Evolutionary conservation across 2,113 vertebrate species (phyloP), one percentile per base, ranked within the genome.

Genomic region (Callipepla squamata): DNA sequence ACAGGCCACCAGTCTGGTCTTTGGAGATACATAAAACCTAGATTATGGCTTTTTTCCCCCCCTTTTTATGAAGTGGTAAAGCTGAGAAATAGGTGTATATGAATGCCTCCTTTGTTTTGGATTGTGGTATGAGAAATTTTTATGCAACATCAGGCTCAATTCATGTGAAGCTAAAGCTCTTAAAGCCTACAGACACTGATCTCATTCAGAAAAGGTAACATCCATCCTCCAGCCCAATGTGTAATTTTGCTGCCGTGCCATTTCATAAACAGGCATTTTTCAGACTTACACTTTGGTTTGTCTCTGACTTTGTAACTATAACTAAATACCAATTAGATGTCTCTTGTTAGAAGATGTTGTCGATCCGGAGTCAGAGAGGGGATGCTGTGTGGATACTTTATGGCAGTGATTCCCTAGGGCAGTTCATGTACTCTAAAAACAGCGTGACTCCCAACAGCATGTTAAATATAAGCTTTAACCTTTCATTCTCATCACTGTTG

Each of bases 131-230:
- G 68, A 68, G 32, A 47, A 36, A 44, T 85, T 96, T 89, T 87
- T 87, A 84, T 88, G 73, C 92, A 92, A 80, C 79, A 80, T 84
- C 42, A 90, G 62, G 85, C 55, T 94, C 87, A 75, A 58, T 57
- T 95, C 69, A 74, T 74, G 61, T 86, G 89, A 90, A 92, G 86
- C 55, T 88, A 76, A 95, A 91, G 69, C 34, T 59, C 55, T 86
- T 78, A 75, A 89, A 67, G 58, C 30, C 32, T 55, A 47, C 36
- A 30, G 65, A 80, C 21, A 11, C 63, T 28, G 75, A 82, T 91
- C 47, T 77, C 42, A 36, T 89, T 50, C 57, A 75, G 80, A 62
- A 85, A 84, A 79, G 45, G 36, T 40, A 78, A 28, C 42, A 80
- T 66, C 45, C 48, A 20, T 76, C 48, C 75, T 93, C 40, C 34